Evolutionary conservation across 2,797 vertebrate species (phyloP), one percentile per base, ranked within the genome.

Genomic region (Fundulus diaphanus): DNA sequence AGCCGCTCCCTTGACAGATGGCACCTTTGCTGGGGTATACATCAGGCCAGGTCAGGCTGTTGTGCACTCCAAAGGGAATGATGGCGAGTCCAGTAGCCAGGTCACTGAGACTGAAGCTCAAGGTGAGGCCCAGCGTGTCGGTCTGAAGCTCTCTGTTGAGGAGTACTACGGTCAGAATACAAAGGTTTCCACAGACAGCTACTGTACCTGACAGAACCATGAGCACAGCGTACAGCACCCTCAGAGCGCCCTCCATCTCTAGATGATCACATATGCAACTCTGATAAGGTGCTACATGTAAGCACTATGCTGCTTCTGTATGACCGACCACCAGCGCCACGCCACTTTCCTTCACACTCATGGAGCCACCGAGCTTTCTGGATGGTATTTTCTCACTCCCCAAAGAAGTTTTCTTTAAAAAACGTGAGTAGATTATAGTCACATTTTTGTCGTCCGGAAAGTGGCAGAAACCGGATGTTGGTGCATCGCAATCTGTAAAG

Each of bases 71-170:
- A 0, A 91, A 86, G 1, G 95, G 94, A 18, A 95, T 73, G 56
- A 84, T 59, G n/a, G 85, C 81, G 40, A 96, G 85, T 13, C 93
- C 94, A 1, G 95, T 85, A 13, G 85, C 88, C 81, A 96, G 90
- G 88, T 96, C 95, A 5, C 94, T 94, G n/a, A 94, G 61, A 72
- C 92, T 78, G 71, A 90, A 85, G 86, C 95, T 96, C 42, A 95
- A 72, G 0, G 89, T 91, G 33, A 95, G 79, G 49, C 79, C 88
- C 89, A 92, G 87, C 0, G 93, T 72, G 68, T 94, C 91, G 0
- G 88, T 89, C 20, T 81, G 87, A 0, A 95, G 88, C 33, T 91
- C 93, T 51, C 75, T 87, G 85, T 95, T 90, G 24, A 91, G 85
- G 7, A 92, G 74, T 40, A 94, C 83, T 35, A 93, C 71, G 52